These are phyloP conservation scores for Scylla paramamosain DNA, from an alignment of 1,140 invertebrate species.

Conservation along the genomic window DNA sequence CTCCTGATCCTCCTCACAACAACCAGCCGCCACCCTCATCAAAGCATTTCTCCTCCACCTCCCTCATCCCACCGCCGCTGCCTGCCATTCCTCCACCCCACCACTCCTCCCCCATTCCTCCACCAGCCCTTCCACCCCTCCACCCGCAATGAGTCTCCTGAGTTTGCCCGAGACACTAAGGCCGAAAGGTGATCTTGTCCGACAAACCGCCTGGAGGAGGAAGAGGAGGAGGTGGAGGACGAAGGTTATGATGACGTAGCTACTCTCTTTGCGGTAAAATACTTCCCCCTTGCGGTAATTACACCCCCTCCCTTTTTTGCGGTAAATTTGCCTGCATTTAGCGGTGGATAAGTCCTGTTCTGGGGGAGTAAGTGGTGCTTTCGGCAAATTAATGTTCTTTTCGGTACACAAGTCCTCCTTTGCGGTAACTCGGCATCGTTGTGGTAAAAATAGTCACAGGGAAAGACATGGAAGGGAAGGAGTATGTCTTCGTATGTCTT, in stretches of 20 bases:
- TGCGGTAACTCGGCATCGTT: no score
- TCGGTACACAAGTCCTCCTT: neutral
- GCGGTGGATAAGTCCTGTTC: neutral
- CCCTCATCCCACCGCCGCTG: neutral
- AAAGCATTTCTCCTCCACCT: neutral
- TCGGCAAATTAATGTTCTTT: neutral
- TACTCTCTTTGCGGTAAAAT: conserved; percentile 15
- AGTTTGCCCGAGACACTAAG: neutral
- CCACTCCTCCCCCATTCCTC: neutral
- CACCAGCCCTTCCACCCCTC: neutral
- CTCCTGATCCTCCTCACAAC: neutral
- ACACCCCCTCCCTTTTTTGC: neutral
- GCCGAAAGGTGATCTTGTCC: conserved; percentile 19
- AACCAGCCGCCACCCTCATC: neutral
- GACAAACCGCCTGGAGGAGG: conserved; percentile 9
- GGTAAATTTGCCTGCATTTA: neutral
- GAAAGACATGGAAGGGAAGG: no score
- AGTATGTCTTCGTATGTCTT: no score
- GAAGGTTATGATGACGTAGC: neutral
- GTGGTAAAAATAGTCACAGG: no score
- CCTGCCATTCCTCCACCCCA: neutral
- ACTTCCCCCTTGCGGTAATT: neutral
- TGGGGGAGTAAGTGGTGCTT: neutral
- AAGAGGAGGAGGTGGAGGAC: neutral
- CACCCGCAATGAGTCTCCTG: neutral